phyloP scores from a whole-genome alignment of 1,140 invertebrate species.

The Lepidurus apus region DNA sequence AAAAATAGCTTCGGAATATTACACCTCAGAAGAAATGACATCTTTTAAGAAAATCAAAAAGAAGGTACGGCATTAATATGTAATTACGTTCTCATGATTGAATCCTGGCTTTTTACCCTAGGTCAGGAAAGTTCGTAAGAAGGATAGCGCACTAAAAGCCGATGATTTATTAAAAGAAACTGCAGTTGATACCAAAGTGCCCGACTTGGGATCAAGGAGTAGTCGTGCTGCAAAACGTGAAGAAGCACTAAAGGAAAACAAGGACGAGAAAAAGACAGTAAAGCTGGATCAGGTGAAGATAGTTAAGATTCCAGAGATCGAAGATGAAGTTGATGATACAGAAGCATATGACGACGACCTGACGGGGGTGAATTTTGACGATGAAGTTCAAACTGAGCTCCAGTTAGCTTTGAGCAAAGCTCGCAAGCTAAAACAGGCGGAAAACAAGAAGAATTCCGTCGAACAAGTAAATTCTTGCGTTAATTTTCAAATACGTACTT shows the following conservation, averaged over 20 bases:
- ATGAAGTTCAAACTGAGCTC: slow-evolving; percentile 70
- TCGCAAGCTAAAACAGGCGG: slow-evolving; percentile 55
- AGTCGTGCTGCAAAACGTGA: slow-evolving; percentile 36
- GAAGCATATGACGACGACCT: slow-evolving; percentile 49
- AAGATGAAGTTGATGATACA: slow-evolving; percentile 38
- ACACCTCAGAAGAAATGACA: slow-evolving; percentile 73
- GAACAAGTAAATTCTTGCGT: not conserved
- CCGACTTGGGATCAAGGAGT: slow-evolving; percentile 37
- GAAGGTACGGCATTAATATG: slow-evolving; percentile 54
- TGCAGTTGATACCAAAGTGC: not conserved
- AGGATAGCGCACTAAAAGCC: slow-evolving; percentile 49
- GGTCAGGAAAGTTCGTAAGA: slow-evolving; percentile 49
- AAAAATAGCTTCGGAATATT: slow-evolving; percentile 80
- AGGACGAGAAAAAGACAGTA: slow-evolving; percentile 23
- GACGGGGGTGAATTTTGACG: slow-evolving; percentile 55
- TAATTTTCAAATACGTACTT: not conserved
- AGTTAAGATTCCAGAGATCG: slow-evolving; percentile 44
- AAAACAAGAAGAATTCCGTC: slow-evolving; percentile 38
- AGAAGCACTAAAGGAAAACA: slow-evolving; percentile 36
- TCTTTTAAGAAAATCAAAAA: slow-evolving; percentile 93
- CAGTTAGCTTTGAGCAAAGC: slow-evolving; percentile 68
- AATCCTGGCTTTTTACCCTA: slow-evolving; percentile 26
- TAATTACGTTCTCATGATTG: slow-evolving; percentile 35
- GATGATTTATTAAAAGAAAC: slow-evolving; percentile 50
- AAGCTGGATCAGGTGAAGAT: slow-evolving; percentile 33